phyloP scores from a whole-genome alignment of 1,140 invertebrate species.

The Teleogryllus occipitalis region DNA sequence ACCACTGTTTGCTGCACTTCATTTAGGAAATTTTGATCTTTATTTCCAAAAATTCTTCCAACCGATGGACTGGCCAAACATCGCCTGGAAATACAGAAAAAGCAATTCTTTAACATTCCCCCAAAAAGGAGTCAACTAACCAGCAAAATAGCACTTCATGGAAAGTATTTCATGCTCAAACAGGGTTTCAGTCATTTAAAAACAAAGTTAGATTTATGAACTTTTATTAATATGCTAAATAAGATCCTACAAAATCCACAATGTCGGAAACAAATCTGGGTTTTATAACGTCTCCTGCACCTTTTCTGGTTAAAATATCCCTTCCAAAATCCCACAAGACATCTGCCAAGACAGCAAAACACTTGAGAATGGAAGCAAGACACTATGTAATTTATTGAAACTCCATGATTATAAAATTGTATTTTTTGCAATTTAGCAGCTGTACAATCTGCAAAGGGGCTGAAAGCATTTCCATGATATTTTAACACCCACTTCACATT shows the following conservation, averaged over 20 bases:
- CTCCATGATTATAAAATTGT: slow-evolving; percentile 8
- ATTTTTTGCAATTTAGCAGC: slow-evolving; percentile 11
- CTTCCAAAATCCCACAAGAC: slow-evolving; percentile 65
- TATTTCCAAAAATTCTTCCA: slow-evolving; percentile 44
- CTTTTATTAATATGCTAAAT: slow-evolving; percentile 24
- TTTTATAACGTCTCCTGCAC: slow-evolving; percentile 46
- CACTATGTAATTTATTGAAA: slow-evolving; percentile 10
- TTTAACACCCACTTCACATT: neutral
- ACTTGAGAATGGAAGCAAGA: slow-evolving; percentile 31
- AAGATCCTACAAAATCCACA: slow-evolving; percentile 23
- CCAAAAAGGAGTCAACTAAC: slow-evolving; percentile 25
- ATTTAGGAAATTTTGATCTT: slow-evolving; percentile 41
- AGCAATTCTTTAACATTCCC: slow-evolving; percentile 18
- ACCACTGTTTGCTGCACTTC: slow-evolving; percentile 31
- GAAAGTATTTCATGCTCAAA: slow-evolving; percentile 21
- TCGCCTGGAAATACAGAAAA: slow-evolving; percentile 45
- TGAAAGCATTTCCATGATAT: neutral
- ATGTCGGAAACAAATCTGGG: slow-evolving; percentile 12
- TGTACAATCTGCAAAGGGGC: neutral
- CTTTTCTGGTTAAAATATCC: slow-evolving; percentile 68
- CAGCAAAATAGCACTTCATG: slow-evolving; percentile 20
- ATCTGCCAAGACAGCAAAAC: slow-evolving; percentile 49
- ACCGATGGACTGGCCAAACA: slow-evolving; percentile 36
- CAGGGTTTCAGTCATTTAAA: slow-evolving; percentile 25
- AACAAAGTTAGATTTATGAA: slow-evolving; percentile 26